Evolutionary conservation across 2,113 vertebrate species (phyloP).

Genomic region (Gnathonemus longibarbis): DNA sequence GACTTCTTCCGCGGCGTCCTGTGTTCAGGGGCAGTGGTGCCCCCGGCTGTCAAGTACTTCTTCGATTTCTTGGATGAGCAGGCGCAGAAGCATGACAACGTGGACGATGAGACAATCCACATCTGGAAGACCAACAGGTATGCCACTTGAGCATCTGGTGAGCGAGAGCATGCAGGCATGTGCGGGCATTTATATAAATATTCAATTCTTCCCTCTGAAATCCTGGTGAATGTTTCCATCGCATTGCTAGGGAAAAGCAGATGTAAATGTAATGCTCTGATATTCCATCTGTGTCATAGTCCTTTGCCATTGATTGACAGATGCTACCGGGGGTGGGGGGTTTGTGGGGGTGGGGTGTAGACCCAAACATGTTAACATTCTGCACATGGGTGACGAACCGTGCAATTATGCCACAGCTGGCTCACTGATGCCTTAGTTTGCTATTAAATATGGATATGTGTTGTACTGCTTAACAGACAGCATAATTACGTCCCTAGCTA

Average conservation of each 20-base stretch:
- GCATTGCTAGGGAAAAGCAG: not conserved
- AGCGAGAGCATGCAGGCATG: not conserved
- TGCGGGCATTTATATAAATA: not conserved
- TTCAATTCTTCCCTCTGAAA: not conserved
- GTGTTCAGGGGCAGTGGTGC: constrained; percentile 78
- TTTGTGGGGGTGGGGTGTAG: not conserved
- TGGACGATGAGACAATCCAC: constrained; percentile 93
- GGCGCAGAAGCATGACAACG: constrained; percentile 85
- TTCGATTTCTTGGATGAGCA: constrained; percentile 98
- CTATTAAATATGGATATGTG: constrained; percentile 61
- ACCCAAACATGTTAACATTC: constrained; percentile 33
- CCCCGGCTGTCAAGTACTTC: constrained; percentile 94
- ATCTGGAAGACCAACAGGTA: constrained; percentile 99
- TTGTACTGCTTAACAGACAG: constrained; percentile 62
- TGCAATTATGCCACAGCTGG: constrained; percentile 56
- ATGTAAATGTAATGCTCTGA: not conserved
- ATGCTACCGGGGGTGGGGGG: not conserved
- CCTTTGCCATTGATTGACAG: constrained; percentile 8
- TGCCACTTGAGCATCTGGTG: not conserved
- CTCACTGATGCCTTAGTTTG: constrained; percentile 52
- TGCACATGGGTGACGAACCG: constrained; percentile 53
- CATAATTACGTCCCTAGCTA: constrained; percentile 67
- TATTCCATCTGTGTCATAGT: not conserved
- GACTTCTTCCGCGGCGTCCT: constrained; percentile 93
- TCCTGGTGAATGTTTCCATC: not conserved